phyloP scores from a whole-genome alignment of 2,888 invertebrate species.

The Tenthredo livida region DNA sequence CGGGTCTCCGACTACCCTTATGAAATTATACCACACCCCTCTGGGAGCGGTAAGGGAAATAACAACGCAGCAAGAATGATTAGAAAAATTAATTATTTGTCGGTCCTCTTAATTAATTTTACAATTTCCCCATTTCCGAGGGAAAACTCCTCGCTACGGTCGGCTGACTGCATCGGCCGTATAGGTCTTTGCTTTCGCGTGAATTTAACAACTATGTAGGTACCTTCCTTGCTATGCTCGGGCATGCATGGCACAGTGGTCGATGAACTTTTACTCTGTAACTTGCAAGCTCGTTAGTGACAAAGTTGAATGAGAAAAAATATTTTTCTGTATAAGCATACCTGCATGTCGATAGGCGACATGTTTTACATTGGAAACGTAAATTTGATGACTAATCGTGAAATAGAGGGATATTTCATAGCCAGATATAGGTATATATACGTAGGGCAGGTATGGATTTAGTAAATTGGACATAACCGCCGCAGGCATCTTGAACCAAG shows the following conservation, averaged over 20 bases:
- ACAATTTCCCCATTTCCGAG: slow-evolving; percentile 69
- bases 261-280: slow-evolving; percentile 20
- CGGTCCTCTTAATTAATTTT: slow-evolving; percentile 77
- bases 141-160: slow-evolving; percentile 30
- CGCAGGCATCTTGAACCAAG: slow-evolving; percentile 32
- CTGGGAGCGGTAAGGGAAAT: slow-evolving; percentile 60
- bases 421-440: background rate
- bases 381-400: background rate
- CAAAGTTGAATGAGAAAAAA: background rate
- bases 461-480: slow-evolving; percentile 33
- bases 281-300: slow-evolving; percentile 32
- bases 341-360: background rate
- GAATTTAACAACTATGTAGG: slow-evolving; percentile 22
- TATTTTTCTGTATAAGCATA: background rate
- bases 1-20: slow-evolving; percentile 75
- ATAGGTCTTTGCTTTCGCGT: slow-evolving; percentile 28
- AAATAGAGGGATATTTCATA: background rate
- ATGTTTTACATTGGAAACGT: background rate
- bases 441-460: background rate
- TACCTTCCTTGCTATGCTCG: slow-evolving; percentile 7
- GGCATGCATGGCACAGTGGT: background rate
- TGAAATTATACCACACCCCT: slow-evolving; percentile 76
- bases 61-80: slow-evolving; percentile 75
- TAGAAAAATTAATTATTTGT: slow-evolving; percentile 78
- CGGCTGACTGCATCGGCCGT: slow-evolving; percentile 22